Evolutionary conservation across 2,888 invertebrate species (phyloP), one percentile per base, ranked within the genome.

Genomic region (Chamaedrilus cognettii): DNA sequence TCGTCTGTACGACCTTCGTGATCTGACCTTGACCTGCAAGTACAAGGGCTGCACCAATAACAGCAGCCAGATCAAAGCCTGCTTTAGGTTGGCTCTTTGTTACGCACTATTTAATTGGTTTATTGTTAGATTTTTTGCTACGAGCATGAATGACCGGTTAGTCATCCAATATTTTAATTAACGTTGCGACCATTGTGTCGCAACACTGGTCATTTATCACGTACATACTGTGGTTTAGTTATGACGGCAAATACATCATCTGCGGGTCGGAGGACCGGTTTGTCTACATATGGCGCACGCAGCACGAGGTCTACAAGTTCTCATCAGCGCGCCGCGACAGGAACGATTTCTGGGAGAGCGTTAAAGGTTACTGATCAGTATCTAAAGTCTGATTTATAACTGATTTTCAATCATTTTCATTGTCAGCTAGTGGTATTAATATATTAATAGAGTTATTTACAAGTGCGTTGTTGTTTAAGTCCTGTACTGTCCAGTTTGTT

Each of bases 181-280:
- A n/a, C n/a, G n/a, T n/a, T n/a, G n/a, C n/a, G n/a, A n/a, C n/a
- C n/a, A n/a, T n/a, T n/a, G n/a, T n/a, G n/a, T n/a, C n/a, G n/a
- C n/a, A n/a, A n/a, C n/a, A n/a, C n/a, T n/a, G n/a, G n/a, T n/a
- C n/a, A n/a, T n/a, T n/a, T n/a, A n/a, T n/a, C n/a, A n/a, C n/a
- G n/a, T n/a, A n/a, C n/a, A n/a, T n/a, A n/a, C n/a, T n/a, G n/a
- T n/a, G n/a, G n/a, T n/a, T 63, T 79, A 96, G 96, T 74, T 96
- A 96, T 77, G 96, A 97, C 79, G 98, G 97, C 0, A 95, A 95
- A 79, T 97, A 96, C 82, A 95, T 99, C 58, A 91, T 97, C 0
- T 94, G 96, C 80, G 99, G 98, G 0, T 96, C 96, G 0, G 97
- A 98, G 80, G 97, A 99, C 85, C 92, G 94, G 79, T 96, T 94